Conservation (phyloP, 2,113 vertebrate species). For the Hirundichthys speculiger region DNA sequence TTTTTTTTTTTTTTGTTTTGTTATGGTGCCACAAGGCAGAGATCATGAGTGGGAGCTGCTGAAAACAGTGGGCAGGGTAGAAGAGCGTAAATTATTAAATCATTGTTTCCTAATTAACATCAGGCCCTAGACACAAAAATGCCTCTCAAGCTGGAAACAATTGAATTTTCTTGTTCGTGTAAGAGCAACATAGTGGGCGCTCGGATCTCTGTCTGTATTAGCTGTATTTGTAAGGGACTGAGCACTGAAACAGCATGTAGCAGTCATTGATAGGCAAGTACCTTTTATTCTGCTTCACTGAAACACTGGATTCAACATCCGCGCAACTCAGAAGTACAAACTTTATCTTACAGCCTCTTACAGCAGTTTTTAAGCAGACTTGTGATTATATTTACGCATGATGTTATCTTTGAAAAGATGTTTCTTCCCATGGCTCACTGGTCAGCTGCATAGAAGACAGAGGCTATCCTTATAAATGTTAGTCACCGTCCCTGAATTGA, state of each 20-base stretch:
- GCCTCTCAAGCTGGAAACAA: slow-evolving; percentile 38
- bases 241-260: background rate
- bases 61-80: slow-evolving; percentile 58
- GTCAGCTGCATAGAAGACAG: slow-evolving; percentile 7
- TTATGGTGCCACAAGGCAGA: slow-evolving; percentile 56
- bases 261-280: background rate
- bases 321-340: slow-evolving; percentile 1
- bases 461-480: slow-evolving; percentile 10
- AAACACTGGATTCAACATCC: background rate
- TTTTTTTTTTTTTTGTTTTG: slow-evolving; percentile 34
- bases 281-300: background rate
- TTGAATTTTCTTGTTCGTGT: slow-evolving; percentile 22
- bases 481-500: slow-evolving; percentile 4
- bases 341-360: slow-evolving; percentile 10
- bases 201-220: background rate
- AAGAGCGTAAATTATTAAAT: slow-evolving; percentile 68
- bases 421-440: slow-evolving; percentile 12
- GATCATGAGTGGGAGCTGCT: slow-evolving; percentile 23
- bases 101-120: slow-evolving; percentile 71
- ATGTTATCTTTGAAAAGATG: slow-evolving; percentile 28
- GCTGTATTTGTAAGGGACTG: background rate
- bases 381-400: slow-evolving; percentile 35
- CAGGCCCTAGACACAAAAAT: slow-evolving; percentile 51
- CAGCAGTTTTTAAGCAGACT: slow-evolving; percentile 54
- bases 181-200: background rate